Evolutionary conservation across 2,797 vertebrate species (phyloP), one percentile per base, ranked within the genome.

Genomic region (Pithecia hirsuta): DNA sequence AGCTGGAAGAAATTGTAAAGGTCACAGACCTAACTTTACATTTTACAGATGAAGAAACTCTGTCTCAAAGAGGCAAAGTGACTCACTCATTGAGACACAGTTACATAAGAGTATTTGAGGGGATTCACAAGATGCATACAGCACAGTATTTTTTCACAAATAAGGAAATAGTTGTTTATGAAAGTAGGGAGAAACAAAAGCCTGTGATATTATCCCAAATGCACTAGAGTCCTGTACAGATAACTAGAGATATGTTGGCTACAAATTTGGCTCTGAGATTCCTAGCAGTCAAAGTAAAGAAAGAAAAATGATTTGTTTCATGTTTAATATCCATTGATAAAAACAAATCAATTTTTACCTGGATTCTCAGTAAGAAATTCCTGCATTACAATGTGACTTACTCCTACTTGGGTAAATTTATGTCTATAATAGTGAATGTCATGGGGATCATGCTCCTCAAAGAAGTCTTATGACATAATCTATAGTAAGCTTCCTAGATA

Each of bases 21-120:
- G 28, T 90, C 33, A 95, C 20, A 90, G 30, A 59, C 33, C 4
- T 55, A 86, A 39, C 20, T 93, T 91, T 74, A 88, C 9, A 86
- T 93, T 94, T 98, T 91, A 94, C 89, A 95, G 59, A 86, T 57
- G 33, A 93, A 91, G 80, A 39, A 97, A 89, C 13, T 48, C 24
- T 72, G 36, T 44, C 70, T 82, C 44, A 74, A 83, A 82, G 85
- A 64, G 9, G 19, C 30, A 55, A 78, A 86, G 19, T 48, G 41
- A 84, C 61, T 89, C 90, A 64, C 20, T 92, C 36, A 46, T n/a
- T 39, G 39, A 22, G 12, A 41, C 36, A 30, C 6, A 89, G 26
- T 50, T 88, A 70, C 61, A n/a, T 55, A 79, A 91, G 72, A 96
- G 80, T 59, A 89, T 81, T 9, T 91, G 48, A 96, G 3, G 17